Percentiles rank a stretch among this genome's conserved stretches.
Evolutionary conservation across 2,888 invertebrate species (phyloP).

Genomic region (Andrena praecox): DNA sequence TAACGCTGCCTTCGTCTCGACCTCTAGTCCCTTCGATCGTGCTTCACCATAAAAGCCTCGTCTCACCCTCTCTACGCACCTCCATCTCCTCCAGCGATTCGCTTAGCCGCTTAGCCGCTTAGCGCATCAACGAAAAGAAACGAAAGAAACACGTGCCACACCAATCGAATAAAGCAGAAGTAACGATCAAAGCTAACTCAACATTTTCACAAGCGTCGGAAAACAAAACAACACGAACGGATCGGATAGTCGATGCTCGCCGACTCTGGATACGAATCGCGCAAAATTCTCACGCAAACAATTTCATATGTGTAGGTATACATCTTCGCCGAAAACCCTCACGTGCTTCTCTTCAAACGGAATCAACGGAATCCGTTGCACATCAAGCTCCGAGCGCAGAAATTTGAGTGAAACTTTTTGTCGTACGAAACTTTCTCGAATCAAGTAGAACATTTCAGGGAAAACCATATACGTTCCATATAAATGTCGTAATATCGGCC

Average conservation of each 20-base stretch:
- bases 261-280: constrained; percentile 1
- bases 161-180: constrained; percentile 60
- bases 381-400: not conserved
- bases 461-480: not conserved
- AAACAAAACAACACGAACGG: constrained; percentile 30
- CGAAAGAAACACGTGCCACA: constrained; percentile 60
- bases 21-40: constrained; percentile 47
- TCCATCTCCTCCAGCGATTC: constrained; percentile 28
- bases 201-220: constrained; percentile 54
- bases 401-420: not conserved
- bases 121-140: constrained; percentile 58
- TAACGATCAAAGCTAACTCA: constrained; percentile 64
- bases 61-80: constrained; percentile 23
- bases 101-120: constrained; percentile 30
- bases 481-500: not conserved
- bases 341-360: constrained; percentile 1
- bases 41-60: constrained; percentile 10
- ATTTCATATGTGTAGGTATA: not conserved
- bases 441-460: not conserved
- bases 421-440: not conserved
- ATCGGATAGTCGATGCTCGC: constrained; percentile 6
- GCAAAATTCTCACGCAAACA: not conserved
- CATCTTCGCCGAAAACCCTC: not conserved
- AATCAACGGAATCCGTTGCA: not conserved
- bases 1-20: constrained; percentile 33